Percentiles rank a stretch among this genome's conserved stretches.
phyloP scores from a whole-genome alignment of 2,888 invertebrate species.

The Ormyrus labotus region DNA sequence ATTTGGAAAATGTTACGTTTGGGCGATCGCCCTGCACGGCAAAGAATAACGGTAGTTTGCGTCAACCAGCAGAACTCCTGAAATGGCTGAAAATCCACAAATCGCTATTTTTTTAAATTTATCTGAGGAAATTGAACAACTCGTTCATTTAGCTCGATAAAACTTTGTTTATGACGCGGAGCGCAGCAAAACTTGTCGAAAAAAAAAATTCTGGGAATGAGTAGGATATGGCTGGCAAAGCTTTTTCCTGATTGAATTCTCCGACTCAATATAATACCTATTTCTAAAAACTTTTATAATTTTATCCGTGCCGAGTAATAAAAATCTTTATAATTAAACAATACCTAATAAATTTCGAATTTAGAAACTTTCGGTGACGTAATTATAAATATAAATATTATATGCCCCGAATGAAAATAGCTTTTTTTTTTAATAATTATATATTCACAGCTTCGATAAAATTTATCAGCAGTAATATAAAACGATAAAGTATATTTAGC shows the following conservation, averaged over 20 bases:
- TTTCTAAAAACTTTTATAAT: slow-evolving; percentile 8
- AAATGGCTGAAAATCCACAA: slow-evolving; percentile 17
- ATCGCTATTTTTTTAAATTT: slow-evolving; percentile 38
- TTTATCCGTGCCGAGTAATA: slow-evolving; percentile 5
- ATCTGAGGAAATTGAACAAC: slow-evolving; percentile 34
- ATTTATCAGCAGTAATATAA: too few relatives aligned
- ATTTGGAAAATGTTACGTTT: too few relatives aligned
- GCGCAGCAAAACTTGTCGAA: slow-evolving; percentile 10
- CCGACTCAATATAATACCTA: background rate
- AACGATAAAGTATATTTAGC: too few relatives aligned
- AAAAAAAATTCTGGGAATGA: slow-evolving; percentile 2
- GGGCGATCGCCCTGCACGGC: too few relatives aligned
- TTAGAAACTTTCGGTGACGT: too few relatives aligned
- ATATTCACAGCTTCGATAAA: too few relatives aligned
- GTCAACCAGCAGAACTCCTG: slow-evolving; percentile 25
- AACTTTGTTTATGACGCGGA: slow-evolving; percentile 18
- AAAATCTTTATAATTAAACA: background rate
- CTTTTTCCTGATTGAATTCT: background rate
- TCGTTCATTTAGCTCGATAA: slow-evolving; percentile 25
- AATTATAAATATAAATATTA: too few relatives aligned
- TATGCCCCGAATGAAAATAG: too few relatives aligned
- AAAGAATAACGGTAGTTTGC: background rate
- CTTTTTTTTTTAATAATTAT: too few relatives aligned
- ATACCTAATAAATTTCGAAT: background rate
- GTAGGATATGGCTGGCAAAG: background rate